A percentile compares a stretch with the other conserved stretches of the same genome.
These are phyloP conservation scores for Columba livia DNA, from an alignment of 2,113 vertebrate species.

Conservation along the genomic window DNA sequence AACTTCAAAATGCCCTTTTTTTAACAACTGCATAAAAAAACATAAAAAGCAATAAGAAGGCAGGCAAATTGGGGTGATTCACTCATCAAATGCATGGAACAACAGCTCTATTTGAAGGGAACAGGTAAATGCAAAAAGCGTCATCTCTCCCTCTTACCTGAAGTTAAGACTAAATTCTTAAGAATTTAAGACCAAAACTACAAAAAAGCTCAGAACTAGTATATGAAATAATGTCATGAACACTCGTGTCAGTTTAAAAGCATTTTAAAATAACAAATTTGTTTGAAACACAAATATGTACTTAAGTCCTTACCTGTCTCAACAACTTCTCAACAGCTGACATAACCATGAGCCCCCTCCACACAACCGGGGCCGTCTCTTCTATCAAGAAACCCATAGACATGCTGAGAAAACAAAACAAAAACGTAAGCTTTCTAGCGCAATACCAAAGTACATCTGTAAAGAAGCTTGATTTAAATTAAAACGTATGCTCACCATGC, in stretches of 20 bases:
- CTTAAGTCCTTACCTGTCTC: slow-evolving; percentile 83
- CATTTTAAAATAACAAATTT: not conserved
- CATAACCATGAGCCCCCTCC: slow-evolving; percentile 98
- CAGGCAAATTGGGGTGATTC: not conserved
- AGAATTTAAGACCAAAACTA: not conserved
- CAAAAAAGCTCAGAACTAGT: not conserved
- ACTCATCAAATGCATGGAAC: not conserved
- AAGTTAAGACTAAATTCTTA: not conserved
- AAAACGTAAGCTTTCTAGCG: not conserved
- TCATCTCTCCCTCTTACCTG: not conserved
- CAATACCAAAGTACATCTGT: not conserved
- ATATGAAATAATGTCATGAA: not conserved
- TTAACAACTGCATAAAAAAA: not conserved
- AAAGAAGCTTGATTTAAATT: slow-evolving; percentile 44
- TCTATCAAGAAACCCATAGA: slow-evolving; percentile 98
- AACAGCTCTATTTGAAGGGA: not conserved
- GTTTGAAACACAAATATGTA: not conserved
- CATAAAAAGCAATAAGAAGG: not conserved
- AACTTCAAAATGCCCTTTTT: not conserved
- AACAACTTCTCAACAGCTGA: slow-evolving; percentile 91
- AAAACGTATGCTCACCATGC: slow-evolving; percentile 84
- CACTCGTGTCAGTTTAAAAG: not conserved
- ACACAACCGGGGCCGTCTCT: slow-evolving; percentile 87
- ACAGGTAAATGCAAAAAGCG: not conserved
- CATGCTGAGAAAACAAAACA: slow-evolving; percentile 83